Conservation (phyloP, 2,113 vertebrate genomes). For the Beaufortia kweichowensis region DNA sequence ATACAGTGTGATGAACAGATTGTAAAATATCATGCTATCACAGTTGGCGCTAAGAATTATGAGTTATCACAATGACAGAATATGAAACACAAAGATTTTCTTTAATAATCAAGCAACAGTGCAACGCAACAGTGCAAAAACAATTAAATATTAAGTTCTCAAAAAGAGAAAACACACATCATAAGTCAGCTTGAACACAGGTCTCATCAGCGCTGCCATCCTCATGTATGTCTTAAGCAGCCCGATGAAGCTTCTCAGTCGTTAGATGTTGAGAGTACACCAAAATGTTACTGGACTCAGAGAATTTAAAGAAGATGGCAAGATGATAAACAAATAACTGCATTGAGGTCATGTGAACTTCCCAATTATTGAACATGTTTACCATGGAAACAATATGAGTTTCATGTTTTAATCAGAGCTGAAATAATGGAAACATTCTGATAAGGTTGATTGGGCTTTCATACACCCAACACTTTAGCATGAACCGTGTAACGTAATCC, state of each 20-base stretch:
- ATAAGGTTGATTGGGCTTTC: not conserved
- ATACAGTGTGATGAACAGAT: not conserved
- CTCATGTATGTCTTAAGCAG: not conserved
- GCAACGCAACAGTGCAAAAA: conserved; percentile 42
- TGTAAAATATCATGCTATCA: not conserved
- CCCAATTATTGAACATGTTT: not conserved
- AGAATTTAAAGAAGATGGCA: not conserved
- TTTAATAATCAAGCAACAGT: not conserved
- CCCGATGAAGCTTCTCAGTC: not conserved
- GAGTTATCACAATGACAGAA: conserved; percentile 15
- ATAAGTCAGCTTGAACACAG: not conserved
- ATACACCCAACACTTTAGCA: not conserved
- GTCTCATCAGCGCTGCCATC: conserved; percentile 49
- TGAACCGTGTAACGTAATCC: not conserved
- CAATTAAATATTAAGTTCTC: conserved; percentile 4
- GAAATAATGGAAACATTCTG: not conserved
- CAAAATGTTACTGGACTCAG: not conserved
- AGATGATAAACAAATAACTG: not conserved
- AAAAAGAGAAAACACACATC: conserved; percentile 44
- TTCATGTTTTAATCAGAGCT: not conserved
- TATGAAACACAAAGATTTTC: not conserved
- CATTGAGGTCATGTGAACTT: not conserved
- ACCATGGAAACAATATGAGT: not conserved
- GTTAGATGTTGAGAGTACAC: not conserved
- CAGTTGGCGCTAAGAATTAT: not conserved